Conservation (phyloP, 1,140 invertebrate species). For the Popillia japonica region DNA sequence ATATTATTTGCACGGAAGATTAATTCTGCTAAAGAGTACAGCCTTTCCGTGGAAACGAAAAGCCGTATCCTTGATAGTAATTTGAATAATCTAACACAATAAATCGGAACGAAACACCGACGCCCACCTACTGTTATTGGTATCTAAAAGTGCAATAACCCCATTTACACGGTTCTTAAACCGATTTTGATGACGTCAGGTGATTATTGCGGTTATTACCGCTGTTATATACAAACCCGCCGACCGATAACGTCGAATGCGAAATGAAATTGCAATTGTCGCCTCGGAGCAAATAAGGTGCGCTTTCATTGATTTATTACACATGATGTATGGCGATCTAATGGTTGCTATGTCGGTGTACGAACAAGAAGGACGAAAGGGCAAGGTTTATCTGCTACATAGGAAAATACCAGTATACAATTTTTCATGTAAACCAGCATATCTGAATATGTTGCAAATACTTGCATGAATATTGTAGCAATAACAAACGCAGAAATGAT, state of each 20-base stretch:
- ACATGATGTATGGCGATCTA: slow-evolving; percentile 22
- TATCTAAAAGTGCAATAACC: slow-evolving; percentile 21
- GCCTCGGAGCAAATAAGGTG: slow-evolving; percentile 30
- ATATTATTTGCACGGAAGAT: too few relatives aligned
- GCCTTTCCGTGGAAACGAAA: too few relatives aligned
- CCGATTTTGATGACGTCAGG: slow-evolving; percentile 30
- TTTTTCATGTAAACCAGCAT: neutral
- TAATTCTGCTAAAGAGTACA: too few relatives aligned
- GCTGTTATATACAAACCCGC: neutral
- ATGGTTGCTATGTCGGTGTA: neutral
- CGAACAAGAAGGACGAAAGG: neutral
- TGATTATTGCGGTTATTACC: slow-evolving; percentile 20
- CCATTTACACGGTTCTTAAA: slow-evolving; percentile 25
- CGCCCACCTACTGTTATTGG: neutral
- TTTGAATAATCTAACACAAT: neutral
- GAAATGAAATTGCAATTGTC: slow-evolving; percentile 34
- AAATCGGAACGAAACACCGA: neutral
- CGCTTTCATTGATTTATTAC: slow-evolving; percentile 31
- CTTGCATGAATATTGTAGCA: neutral
- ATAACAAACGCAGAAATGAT: too few relatives aligned
- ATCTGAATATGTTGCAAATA: neutral
- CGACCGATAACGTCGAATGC: slow-evolving; percentile 22
- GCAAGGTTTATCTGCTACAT: neutral
- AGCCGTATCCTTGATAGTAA: neutral
- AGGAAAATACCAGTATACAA: neutral